Conservation (phyloP, 2,888 invertebrate genomes). For the Augochlorella aurata region DNA sequence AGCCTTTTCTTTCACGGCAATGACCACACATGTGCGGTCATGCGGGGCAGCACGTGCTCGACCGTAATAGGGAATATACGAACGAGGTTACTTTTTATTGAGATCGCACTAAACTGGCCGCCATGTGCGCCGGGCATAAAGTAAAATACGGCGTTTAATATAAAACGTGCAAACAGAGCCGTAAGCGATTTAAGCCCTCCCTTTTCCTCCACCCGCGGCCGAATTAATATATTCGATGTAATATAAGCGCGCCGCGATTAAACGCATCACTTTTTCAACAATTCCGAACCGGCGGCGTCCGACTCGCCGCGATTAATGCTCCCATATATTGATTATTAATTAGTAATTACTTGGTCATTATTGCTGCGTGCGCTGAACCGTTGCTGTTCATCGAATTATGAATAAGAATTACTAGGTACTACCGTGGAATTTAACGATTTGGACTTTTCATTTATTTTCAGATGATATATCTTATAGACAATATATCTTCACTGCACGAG, state of each 20-base stretch:
- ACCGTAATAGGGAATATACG: constrained; percentile 50
- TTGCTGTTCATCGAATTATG: constrained; percentile 1
- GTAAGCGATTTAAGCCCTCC: constrained; percentile 29
- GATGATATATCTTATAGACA: no score
- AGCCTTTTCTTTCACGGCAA: constrained; percentile 27
- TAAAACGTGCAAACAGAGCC: constrained; percentile 45
- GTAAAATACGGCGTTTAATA: constrained; percentile 56
- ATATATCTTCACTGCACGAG: no score
- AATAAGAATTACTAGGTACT: background rate
- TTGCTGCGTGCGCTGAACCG: constrained; percentile 19
- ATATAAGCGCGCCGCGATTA: constrained; percentile 41
- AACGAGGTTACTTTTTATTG: constrained; percentile 60
- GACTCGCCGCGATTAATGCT: constrained; percentile 19
- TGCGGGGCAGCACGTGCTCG: constrained; percentile 38
- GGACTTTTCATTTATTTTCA: constrained; percentile 22
- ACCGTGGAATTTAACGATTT: constrained; percentile 27
- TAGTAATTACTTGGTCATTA: constrained; percentile 46
- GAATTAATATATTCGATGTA: constrained; percentile 48
- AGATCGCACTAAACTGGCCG: constrained; percentile 50
- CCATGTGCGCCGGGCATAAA: constrained; percentile 45
- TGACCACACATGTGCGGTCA: constrained; percentile 52
- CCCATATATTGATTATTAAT: constrained; percentile 45
- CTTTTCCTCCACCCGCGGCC: background rate
- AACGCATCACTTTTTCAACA: constrained; percentile 41
- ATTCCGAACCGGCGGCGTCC: constrained; percentile 25